phyloP scores from a whole-genome alignment of 2,797 vertebrate species.

The Arnoldichthys spilopterus region DNA sequence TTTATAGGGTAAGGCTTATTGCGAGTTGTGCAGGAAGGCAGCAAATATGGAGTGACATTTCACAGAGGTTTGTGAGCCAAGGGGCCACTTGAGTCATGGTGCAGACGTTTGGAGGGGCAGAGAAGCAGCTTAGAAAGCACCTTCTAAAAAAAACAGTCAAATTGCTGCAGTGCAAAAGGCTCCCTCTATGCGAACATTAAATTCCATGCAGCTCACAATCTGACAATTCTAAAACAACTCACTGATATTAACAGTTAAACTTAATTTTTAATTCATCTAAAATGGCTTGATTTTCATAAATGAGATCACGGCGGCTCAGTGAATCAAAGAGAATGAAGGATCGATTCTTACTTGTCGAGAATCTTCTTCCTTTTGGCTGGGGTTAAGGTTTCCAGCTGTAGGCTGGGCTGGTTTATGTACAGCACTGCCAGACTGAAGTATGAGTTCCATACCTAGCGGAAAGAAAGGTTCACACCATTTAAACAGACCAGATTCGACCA shows the following conservation, averaged over 20 bases:
- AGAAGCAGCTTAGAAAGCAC: not conserved
- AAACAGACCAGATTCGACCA: not conserved
- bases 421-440: constrained; percentile 97
- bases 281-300: too few relatives aligned
- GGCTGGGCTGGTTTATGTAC: constrained; percentile 98
- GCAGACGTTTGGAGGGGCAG: not conserved
- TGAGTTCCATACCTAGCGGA: constrained; percentile 94
- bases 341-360: constrained; percentile 97
- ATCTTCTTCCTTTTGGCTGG: constrained; percentile 93
- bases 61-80: constrained; percentile 4
- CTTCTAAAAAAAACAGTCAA: not conserved
- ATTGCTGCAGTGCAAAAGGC: not conserved
- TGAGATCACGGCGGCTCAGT: too few relatives aligned
- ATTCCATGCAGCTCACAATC: not conserved
- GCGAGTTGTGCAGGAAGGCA: constrained; percentile 14
- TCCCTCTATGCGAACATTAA: not conserved
- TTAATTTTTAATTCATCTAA: too few relatives aligned
- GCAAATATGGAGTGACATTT: constrained; percentile 7
- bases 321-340: too few relatives aligned
- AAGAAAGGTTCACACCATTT: not conserved
- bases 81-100: constrained; percentile 22
- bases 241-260: not conserved
- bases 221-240: not conserved
- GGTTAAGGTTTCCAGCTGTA: constrained; percentile 91
- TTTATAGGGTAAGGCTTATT: constrained; percentile 11